Evolutionary conservation across 2,888 invertebrate species (phyloP).

Genomic region (Luperina testacea): DNA sequence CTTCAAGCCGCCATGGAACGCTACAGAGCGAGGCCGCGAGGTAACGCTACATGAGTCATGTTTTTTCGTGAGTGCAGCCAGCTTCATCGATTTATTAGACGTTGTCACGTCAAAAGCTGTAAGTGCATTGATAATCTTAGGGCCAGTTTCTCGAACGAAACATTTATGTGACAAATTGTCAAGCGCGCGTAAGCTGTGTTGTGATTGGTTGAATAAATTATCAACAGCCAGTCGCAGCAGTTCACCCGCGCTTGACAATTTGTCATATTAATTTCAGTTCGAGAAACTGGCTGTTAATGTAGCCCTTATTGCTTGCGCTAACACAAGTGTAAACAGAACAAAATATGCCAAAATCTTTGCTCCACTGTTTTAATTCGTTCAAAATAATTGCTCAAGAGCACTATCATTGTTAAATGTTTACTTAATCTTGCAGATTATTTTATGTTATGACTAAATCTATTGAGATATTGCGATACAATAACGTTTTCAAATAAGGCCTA

Average conservation of each 20-base stretch:
- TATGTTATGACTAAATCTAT: not conserved
- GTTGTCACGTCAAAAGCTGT: too few species aligned
- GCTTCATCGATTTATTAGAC: too few species aligned
- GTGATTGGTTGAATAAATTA: not conserved
- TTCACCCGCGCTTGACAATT: not conserved
- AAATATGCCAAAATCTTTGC: slow-evolving; percentile 33
- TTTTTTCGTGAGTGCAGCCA: too few species aligned
- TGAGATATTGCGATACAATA: not conserved
- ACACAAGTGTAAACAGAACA: slow-evolving; percentile 9
- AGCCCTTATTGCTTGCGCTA: slow-evolving; percentile 5
- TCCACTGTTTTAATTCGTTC: slow-evolving; percentile 23
- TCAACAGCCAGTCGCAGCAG: not conserved
- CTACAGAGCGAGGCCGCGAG: too few species aligned
- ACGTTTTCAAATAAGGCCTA: slow-evolving; percentile 33
- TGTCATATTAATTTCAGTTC: not conserved
- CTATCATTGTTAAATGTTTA: slow-evolving; percentile 16
- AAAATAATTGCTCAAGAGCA: slow-evolving; percentile 46
- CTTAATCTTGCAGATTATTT: slow-evolving; percentile 11
- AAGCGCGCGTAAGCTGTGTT: not conserved
- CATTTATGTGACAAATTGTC: not conserved
- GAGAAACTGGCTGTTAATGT: not conserved
- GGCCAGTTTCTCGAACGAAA: not conserved
- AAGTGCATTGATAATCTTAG: not conserved
- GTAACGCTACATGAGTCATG: too few species aligned
- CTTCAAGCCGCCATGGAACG: too few species aligned